Base-by-base conservation (phyloP, 2,113 vertebrate species). In the Trinectes maculatus region DNA sequence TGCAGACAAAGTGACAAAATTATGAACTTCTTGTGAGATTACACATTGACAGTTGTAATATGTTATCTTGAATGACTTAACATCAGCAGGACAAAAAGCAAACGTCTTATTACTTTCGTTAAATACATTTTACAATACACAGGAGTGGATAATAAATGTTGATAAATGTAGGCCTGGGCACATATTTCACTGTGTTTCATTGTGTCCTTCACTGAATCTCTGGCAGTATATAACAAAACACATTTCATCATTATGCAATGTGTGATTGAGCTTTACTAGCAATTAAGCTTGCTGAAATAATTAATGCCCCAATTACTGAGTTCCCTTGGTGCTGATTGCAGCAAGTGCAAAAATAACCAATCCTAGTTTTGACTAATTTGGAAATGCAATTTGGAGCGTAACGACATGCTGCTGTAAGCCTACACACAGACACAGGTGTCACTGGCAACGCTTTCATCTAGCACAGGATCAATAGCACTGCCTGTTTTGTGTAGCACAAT, bases 321-420 rank as follows among this genome's bases (percentile, higher is more conserved):
- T 88, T 88, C 79, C 73, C 66, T 87, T 83, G 83, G 71, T 85
- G 87, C 39, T 90, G 85, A 89, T 87, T 89, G 87, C 84, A 81
- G 73, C 75, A 79, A 75, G 77, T 60, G 77, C 58, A 85, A 88
- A 84, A 88, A 88, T 80, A 85, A 88, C 82, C 63, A 81, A 80
- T 81, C 74, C 69, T 71, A 87, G 78, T 87, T 83, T 80, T 69
- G 77, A 84, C 77, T 89, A 43, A 87, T 88, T 89, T 83, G 63
- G 49, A 83, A 84, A 76, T 49, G 77, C 80, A 86, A 84, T 87
- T 87, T 77, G 51, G 80, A 85, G 68, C 47, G 26, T 64, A 71
- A 66, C 37, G 60, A 80, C 61, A 47, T 19, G 62, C 51, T 58
- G 71, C 51, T 82, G 74, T 57, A 83, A 73, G 72, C 72, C 77